Conservation (phyloP, 2,888 invertebrate species). For the Liodrosophila aerea region DNA sequence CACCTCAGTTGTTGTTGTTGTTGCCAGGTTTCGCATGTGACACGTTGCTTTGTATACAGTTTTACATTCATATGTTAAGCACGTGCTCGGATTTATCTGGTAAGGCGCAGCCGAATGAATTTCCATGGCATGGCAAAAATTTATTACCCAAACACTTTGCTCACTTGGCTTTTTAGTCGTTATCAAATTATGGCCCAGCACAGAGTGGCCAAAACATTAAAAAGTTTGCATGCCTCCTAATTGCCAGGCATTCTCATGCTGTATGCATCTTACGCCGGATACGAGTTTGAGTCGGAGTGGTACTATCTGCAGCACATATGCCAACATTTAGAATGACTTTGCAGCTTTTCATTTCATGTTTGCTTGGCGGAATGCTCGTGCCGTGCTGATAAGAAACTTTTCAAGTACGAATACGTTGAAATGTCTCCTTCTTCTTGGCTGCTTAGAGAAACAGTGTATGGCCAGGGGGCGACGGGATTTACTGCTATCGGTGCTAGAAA, state of each 20-base stretch:
- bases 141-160: constrained; percentile 38
- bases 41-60: background rate
- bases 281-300: background rate
- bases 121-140: constrained; percentile 52
- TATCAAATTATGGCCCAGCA: constrained; percentile 42
- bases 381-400: constrained; percentile 68
- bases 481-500: constrained; percentile 1
- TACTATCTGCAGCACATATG: constrained; percentile 57
- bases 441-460: background rate
- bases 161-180: constrained; percentile 18
- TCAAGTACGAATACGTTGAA: constrained; percentile 60
- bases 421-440: constrained; percentile 17
- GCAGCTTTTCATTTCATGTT: constrained; percentile 28
- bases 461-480: background rate
- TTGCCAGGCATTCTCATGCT: constrained; percentile 22
- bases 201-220: constrained; percentile 43
- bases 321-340: constrained; percentile 46
- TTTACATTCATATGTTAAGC: constrained; percentile 47
- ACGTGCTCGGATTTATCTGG: constrained; percentile 56
- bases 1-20: constrained; percentile 47
- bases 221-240: constrained; percentile 47
- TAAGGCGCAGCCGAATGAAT: constrained; percentile 56
- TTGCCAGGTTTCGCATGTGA: background rate
- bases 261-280: constrained; percentile 2
- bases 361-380: constrained; percentile 10